Evolutionary conservation across 2,113 vertebrate genomes (phyloP), one percentile per base, ranked within the genome.

Genomic region (Tragulus kanchil): DNA sequence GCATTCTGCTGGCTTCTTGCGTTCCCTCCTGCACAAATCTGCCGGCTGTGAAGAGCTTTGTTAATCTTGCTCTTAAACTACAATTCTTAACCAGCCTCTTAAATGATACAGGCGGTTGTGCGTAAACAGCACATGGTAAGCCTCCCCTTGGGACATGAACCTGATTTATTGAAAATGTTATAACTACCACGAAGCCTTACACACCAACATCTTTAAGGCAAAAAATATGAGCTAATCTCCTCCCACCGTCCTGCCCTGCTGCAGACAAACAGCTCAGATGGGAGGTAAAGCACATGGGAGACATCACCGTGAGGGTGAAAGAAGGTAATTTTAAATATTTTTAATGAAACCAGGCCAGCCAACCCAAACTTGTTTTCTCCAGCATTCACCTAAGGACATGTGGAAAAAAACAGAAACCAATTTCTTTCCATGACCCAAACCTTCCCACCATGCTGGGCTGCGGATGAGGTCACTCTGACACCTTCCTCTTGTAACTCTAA

Each of bases 401-500:
- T 56, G 78, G 94, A 89, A 93, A 96, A 54, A 81, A 23, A 95
- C 28, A 93, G 81, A 93, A 97, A 90, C 42, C 69, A 64, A 23
- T 86, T 92, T 95, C 79, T 84, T 92, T 92, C 69, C 86, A 28
- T 81, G 95, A 94, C 52, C 52, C 94, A 59, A 94, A 87, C 28
- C 84, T 94, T 78, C 82, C 36, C n/a, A 36, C 28, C 3, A 1
- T 1, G 16, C 8, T 3, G 73, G 25, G 73, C 10, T 0, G 6
- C 8, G n/a, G 50, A 5, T 15, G 65, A 89, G 75, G 50, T 71
- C 69, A 69, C 45, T 50, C 90, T 99, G 99, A 98, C 99, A 99
- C 96, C 99, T 99, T 90, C 98, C 98, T 97, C 99, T 99, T 99
- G 97, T 99, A 98, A 65, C 98, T 99, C 81, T 99, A 98, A 15